Base-by-base conservation (phyloP, 2,113 vertebrate species). In the Vanacampus margaritifer region DNA sequence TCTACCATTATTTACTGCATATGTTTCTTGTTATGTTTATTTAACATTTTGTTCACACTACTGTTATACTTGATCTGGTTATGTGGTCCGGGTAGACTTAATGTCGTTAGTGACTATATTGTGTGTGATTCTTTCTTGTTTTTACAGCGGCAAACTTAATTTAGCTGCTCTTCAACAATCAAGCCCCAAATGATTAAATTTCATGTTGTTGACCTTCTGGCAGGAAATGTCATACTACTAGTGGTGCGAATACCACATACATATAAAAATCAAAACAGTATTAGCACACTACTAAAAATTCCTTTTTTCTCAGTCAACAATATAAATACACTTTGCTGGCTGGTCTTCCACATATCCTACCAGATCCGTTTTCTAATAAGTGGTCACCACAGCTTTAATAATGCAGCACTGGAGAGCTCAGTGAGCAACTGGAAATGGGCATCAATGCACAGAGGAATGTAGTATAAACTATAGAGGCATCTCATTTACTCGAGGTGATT, bases 401-500 rank as follows among this genome's bases (percentile, higher is more conserved):
- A 81, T 82, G 75, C 73, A 84, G 28, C 28, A 35, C 43, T 5
- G 69, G 64, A 35, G 39, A 62, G 66, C 61, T 41, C 64, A 43
- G 68, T 53, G 51, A 28, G 71, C 74, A 53, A 45, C 64, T 78
- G 67, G 66, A 72, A 84, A 73, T 69, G 65, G 63, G 63, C 59
- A 54, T 71, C 82, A 77, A 76, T 76, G 75, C 67, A 19, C 23
- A 58, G 67, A 76, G 69, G 62, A 64, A 67, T 73, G 17, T 67
- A 65, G 69, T 76, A 69, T 81, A 81, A 81, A 79, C 75, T 80
- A 80, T 69, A 84, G 65, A 67, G 76, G 86, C 76, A 71, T 84
- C 74, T 85, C 28, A 80, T 88, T 84, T 89, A 77, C 76, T 72
- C 67, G 36, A 35, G 70, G 82, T 84, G 62, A 84, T 89, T 82